Evolutionary conservation across 1,140 invertebrate genomes (phyloP), one percentile per base, ranked within the genome.

Genomic region (Lepidurus apus): DNA sequence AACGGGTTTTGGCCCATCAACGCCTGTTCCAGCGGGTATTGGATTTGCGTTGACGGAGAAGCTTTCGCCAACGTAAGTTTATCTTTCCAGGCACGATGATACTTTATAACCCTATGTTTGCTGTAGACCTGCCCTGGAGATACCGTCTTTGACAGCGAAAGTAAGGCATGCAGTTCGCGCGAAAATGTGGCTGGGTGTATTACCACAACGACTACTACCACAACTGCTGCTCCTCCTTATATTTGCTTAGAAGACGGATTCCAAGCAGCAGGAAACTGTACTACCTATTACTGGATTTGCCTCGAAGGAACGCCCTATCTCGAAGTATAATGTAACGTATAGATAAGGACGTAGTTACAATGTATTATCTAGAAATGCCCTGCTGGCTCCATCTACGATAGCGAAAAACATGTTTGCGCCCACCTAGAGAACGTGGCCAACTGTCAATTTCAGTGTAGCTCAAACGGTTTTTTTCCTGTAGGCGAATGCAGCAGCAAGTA

Each of bases 181-280:
- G 53, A 65, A 65, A 65, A 65, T 21, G 53, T 65, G 17, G 21
- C 10, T 65, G 53, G 53, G 6, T 65, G 53, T 21, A n/a, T 65
- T 1, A 65, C 53, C 9, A 65, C 53, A 17, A 65, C 53, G 1
- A 65, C 53, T 7, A 65, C 53, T 9, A 65, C 53, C 17, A 65
- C 53, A 7, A 65, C 13, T 65, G 21, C 53, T 21, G 53, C 53
- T 65, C 53, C 53, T 9, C 21, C 17, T 65, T 65, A 65, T 8
- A 17, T 65, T 21, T 65, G 53, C 13, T n/a, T 21, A n/a, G 53
- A 65, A 65, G 53, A 65, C 53, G 53, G 53, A 65, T 65, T 65
- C 53, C 21, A n/a, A 5, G 17, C 53, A 7, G 53, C 53, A 21
- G 53, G 53, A 13, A 65, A 65, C 21, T 65, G 53, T 21, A 65